Conservation (phyloP, 2,797 vertebrate genomes). For the Menidia menidia region DNA sequence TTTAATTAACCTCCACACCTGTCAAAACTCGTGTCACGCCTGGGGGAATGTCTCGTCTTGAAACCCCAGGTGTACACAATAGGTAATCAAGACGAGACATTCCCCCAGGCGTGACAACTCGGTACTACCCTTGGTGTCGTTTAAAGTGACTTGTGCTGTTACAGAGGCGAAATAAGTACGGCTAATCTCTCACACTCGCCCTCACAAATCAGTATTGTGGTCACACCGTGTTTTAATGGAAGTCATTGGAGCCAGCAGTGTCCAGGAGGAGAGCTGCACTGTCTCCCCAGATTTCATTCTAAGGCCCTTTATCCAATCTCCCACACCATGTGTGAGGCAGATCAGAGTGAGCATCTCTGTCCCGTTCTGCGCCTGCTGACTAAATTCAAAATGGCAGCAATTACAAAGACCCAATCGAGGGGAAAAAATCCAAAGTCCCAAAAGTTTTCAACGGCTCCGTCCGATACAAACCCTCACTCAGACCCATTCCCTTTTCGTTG, state of each 20-base stretch:
- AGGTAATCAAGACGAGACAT: too few species aligned
- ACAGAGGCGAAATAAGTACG: constrained; percentile 13
- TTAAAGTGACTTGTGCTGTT: background rate
- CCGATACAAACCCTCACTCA: constrained; percentile 42
- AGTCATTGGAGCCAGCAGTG: constrained; percentile 37
- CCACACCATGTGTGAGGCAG: constrained; percentile 61
- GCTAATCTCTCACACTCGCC: constrained; percentile 14
- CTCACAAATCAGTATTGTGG: constrained; percentile 40
- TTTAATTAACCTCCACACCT: background rate
- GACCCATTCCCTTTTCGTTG: constrained; percentile 22
- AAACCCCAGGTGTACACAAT: too few species aligned
- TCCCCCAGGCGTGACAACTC: too few species aligned
- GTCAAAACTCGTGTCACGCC: background rate
- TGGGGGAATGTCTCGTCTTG: too few species aligned
- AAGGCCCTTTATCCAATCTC: constrained; percentile 45
- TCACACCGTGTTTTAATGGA: constrained; percentile 37
- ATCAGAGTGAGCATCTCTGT: constrained; percentile 74
- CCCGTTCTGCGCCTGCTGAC: constrained; percentile 56
- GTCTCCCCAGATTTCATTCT: constrained; percentile 44
- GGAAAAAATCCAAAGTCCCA: constrained; percentile 66
- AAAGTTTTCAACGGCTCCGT: constrained; percentile 72
- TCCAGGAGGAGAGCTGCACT: constrained; percentile 34
- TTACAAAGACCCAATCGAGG: constrained; percentile 72
- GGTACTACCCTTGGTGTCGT: too few species aligned
- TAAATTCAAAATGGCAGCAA: constrained; percentile 81